Evolutionary conservation across 2,888 invertebrate genomes (phyloP), one percentile per base, ranked within the genome.

Genomic region (Lutraria lutraria): DNA sequence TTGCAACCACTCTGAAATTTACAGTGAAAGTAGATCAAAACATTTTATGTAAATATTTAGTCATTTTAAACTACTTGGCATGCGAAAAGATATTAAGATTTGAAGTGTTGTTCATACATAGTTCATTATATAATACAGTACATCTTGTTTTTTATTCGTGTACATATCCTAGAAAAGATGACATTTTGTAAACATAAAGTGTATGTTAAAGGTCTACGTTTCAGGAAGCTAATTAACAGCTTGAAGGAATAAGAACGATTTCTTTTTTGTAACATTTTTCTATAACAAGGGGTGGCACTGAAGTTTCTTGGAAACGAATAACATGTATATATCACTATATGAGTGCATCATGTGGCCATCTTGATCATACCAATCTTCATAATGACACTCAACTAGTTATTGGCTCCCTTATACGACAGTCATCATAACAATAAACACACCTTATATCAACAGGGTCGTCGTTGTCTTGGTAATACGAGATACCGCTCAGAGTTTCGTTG

Each of bases 361-460:
- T 25, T 1, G 25, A 72, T 29, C 25, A 25, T 29, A 29, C 0
- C 25, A 15, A 25, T 29, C 29, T 72, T 72, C 29, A n/a, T 72
- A 6, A 72, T 29, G 15, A 29, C 31, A 0, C 25, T 8, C 25
- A 72, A 25, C 3, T 21, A 19, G 0, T 21, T n/a, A 19, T 8
- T n/a, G 19, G 21, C 19, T n/a, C 0, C 6, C 21, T 13, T 72
- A 25, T 29, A 0, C 31, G 15, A 25, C n/a, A 25, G 16, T n/a
- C 10, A 6, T 29, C 19, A 72, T 1, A 12, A 31, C 29, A 29
- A 72, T 13, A 29, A 31, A 31, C 29, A 3, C 52, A 83, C 83
- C 83, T 63, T 16, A 83, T n/a, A 63, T 83, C 68, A 25, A 83
- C 83, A 68, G 83, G 83, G 21, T 68, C 68, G 8, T 34, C n/a